Conservation (phyloP, 1,140 invertebrate genomes). For the Gonioctena quinquepunctata region DNA sequence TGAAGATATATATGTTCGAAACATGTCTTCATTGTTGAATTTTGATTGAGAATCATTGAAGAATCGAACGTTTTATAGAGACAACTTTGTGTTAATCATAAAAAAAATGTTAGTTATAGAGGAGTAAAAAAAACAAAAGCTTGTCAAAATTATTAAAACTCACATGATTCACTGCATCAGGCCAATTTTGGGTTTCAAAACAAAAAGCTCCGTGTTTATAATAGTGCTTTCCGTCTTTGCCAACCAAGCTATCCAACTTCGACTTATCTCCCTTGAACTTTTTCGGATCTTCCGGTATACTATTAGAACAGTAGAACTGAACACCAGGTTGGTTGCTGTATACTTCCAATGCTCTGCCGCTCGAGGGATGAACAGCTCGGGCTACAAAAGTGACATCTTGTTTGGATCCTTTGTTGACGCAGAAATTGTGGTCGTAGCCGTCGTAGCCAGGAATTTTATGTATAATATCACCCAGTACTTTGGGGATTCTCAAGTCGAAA, state of each 20-base stretch:
- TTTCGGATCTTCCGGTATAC: slow-evolving; percentile 64
- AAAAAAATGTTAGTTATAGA: no score
- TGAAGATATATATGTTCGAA: no score
- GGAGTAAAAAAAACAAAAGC: no score
- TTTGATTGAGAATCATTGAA: no score
- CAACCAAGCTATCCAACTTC: slow-evolving; percentile 49
- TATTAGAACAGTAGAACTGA: slow-evolving; percentile 87
- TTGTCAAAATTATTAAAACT: no score
- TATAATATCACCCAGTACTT: slow-evolving; percentile 60
- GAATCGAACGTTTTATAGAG: no score
- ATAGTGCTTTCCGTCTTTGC: slow-evolving; percentile 73
- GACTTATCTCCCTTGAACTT: slow-evolving; percentile 30
- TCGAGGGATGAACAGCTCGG: slow-evolving; percentile 37
- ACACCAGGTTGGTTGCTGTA: slow-evolving; percentile 86
- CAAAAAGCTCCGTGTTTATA: slow-evolving; percentile 83
- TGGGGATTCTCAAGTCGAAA: slow-evolving; percentile 68
- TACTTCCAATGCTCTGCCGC: slow-evolving; percentile 75
- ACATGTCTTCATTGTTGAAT: no score
- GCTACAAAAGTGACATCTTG: slow-evolving; percentile 52
- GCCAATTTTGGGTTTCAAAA: slow-evolving; percentile 91
- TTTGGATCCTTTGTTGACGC: slow-evolving; percentile 48
- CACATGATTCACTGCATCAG: slow-evolving; percentile 83
- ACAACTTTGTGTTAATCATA: no score
- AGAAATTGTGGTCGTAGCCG: slow-evolving; percentile 81
- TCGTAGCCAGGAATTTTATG: slow-evolving; percentile 51